Evolutionary conservation across 2,888 invertebrate genomes (phyloP), one percentile per base, ranked within the genome.

Genomic region (Troides helena): DNA sequence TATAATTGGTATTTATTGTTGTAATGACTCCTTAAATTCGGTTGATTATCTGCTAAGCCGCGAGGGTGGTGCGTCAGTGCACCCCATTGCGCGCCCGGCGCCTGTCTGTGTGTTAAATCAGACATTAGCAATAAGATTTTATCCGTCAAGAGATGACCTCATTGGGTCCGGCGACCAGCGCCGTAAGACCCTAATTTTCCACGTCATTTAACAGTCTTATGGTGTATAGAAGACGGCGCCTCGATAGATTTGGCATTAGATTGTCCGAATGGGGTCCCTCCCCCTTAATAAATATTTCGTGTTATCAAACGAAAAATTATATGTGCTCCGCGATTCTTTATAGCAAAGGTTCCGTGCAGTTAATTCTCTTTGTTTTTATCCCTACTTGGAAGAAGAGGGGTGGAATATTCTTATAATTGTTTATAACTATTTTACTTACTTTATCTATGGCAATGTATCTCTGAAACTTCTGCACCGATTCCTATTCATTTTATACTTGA

Each of bases 161-260:
- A 78, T 80, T 83, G 82, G 81, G 77, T 78, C 77, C 83, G 75
- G 75, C 82, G 85, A 85, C 81, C 85, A 83, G 78, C 79, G 79
- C 83, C 81, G 78, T 85, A 86, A 86, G 81, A 86, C 88, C 85
- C 80, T 90, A 91, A 91, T 92, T 92, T 92, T 86, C 78, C 85
- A 85, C 79, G 84, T 91, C 92, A 92, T 92, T 92, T 83, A 87
- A 87, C 88, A 78, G 89, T 89, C 89, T 89, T 90, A 90, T 87
- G 85, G 88, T 79, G 80, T 80, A 78, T 75, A 71, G 80, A 80
- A 79, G 78, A 75, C 78, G 90, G 86, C 89, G 88, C 88, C 90
- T 83, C 82, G 80, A 89, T 90, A 88, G 90, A 90, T 89, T 89
- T 81, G 75, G 81, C 87, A 85, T 90, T 87, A 88, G 85, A 86